These are phyloP conservation scores for Percopsis omiscomaycus DNA, from an alignment of 2,797 vertebrate species.

Conservation along the genomic window DNA sequence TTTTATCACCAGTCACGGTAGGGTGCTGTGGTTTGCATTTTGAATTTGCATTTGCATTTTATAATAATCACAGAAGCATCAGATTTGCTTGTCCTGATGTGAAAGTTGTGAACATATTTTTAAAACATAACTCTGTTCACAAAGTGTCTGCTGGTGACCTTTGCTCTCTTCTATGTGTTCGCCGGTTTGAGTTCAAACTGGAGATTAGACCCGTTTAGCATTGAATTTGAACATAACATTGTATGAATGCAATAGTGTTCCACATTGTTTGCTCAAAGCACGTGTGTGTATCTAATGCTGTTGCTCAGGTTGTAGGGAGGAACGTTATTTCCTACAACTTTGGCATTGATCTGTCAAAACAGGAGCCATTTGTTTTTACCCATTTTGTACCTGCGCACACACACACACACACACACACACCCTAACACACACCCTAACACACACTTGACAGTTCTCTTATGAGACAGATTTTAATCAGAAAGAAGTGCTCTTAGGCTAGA, in stretches of 20 bases:
- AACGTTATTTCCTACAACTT: conserved; percentile 17
- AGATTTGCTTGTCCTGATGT: conserved; percentile 39
- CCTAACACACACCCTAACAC: background rate
- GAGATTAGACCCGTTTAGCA: background rate
- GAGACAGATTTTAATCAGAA: background rate
- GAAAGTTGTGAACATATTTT: conserved; percentile 46
- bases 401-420: conserved; percentile 1
- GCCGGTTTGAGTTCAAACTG: background rate
- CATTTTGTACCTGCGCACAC: background rate
- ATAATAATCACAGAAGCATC: conserved; percentile 8
- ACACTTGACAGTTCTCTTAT: too few species aligned
- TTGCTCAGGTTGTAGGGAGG: conserved; percentile 1
- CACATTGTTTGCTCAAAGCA: background rate
- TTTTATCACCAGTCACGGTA: too few species aligned
- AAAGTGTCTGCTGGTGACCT: conserved; percentile 19
- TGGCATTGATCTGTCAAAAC: conserved; percentile 27
- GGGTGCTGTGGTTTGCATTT: conserved; percentile 23
- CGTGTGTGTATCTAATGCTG: background rate
- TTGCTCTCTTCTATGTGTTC: conserved; percentile 3
- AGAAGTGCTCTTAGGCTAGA: background rate
- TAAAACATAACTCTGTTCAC: conserved; percentile 42
- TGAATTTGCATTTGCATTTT: too few species aligned
- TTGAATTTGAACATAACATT: background rate
- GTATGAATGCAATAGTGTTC: background rate
- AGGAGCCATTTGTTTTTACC: conserved; percentile 20